Evolutionary conservation across 2,888 invertebrate species (phyloP), one percentile per base, ranked within the genome.

Genomic region (Stenoptilia bipunctidactyla): DNA sequence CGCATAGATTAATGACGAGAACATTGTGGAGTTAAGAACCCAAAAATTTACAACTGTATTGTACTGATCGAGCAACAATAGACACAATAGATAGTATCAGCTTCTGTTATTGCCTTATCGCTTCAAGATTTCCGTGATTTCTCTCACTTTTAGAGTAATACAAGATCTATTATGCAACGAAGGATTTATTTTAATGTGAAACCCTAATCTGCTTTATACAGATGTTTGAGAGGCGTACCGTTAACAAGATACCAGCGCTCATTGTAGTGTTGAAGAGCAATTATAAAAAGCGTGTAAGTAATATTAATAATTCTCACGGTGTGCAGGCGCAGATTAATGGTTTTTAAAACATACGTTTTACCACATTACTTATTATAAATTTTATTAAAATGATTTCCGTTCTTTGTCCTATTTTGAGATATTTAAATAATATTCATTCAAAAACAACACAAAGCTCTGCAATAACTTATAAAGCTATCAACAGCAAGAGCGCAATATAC

Each of bases 41-140:
- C 75, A 77, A 80, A 79, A 79, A 80, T 77, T 82, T 79, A 82
- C 82, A 82, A 82, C 77, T 77, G 72, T 71, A 77, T 83, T 83
- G 82, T 82, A 48, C 58, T 60, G 50, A 45, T 50, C 51, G 48
- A 50, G 45, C 49, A 69, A 80, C 76, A 80, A 83, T 68, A 64
- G 74, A 60, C 60, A 79, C 75, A 82, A 80, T 63, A 72, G 79
- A 75, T 67, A 62, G 66, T 68, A 79, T 75, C 76, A 60, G 77
- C 82, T 82, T 65, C 82, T 77, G 82, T 72, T 79, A 80, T 77
- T 76, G 69, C 76, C 76, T 80, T 76, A 79, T 80, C 80, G 65
- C 66, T 69, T 71, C 60, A 55, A 55, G 54, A 2, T 34, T 61
- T 66, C 54, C 40, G 48, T 65, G 72, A 75, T 79, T 74, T 79